Base-by-base conservation (phyloP, 1,140 invertebrate species). In the Octopus sinensis region DNA sequence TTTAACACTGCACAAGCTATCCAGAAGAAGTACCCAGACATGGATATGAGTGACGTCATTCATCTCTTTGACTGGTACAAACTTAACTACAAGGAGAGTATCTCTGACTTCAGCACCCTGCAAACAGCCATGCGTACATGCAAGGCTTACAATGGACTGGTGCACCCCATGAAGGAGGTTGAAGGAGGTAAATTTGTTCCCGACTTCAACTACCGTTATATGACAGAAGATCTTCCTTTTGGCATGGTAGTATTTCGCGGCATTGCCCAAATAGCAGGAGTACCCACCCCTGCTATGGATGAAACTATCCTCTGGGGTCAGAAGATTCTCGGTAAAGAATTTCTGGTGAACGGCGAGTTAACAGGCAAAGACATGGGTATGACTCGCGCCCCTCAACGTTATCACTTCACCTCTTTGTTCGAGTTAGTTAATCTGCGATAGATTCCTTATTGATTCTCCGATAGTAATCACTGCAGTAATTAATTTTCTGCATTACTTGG, bases 171-270 rank as follows among this genome's bases (percentile, higher is more conserved):
- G 84, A 85, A 83, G 51, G 78, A 80, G 10, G 75, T 73, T 0
- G 84, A 84, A 2, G 84, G 83, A 10, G 84, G 84, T 12, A 68
- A 76, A 62, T 86, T 85, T 81, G 81, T 85, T 4, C 87, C 88
- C 0, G 84, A 88, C 73, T 88, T 87, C 79, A 84, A 30, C 56
- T 86, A 86, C 76, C 80, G 87, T 12, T 87, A 88, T 76, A 82
- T 82, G 6, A 71, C 84, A 1, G 88, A 88, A 78, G 88, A 88
- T 78, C 52, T 88, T 7, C 87, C 87, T 4, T 86, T 84, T 76
- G 88, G 88, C 43, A 76, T 88, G 10, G 86, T 86, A 4, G 86
- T 88, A 5, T 81, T 87, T 53, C 86, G 86, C 79, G 87, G 87
- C 12, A 85, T 88, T 56, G 87, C 85, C 0, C 76, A 84, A 77